Evolutionary conservation across 2,113 vertebrate species (phyloP).

Genomic region (Litocranius walleri): DNA sequence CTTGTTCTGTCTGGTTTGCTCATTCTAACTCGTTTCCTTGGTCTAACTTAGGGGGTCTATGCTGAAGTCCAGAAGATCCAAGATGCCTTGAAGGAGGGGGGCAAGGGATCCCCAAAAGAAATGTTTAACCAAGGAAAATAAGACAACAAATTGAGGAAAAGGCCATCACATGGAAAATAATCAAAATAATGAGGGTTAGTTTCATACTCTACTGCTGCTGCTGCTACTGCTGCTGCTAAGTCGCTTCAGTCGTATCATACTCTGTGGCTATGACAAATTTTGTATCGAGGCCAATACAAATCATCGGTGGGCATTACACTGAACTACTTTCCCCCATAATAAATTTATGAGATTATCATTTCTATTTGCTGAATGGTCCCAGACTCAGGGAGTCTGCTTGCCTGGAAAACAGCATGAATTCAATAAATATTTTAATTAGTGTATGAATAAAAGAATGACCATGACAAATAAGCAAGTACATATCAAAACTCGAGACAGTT

Average conservation of each 20-base stretch:
- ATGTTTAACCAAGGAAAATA: not conserved
- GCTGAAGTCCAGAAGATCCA: not conserved
- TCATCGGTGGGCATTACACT: not conserved
- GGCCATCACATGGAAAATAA: not conserved
- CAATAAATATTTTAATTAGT: conserved; percentile 34
- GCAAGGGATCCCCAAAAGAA: not conserved
- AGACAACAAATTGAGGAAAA: not conserved
- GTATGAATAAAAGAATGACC: not conserved
- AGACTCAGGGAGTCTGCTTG: not conserved
- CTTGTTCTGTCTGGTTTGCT: not conserved
- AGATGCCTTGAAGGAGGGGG: not conserved
- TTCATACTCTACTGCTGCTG: not conserved
- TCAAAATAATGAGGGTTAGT: not conserved
- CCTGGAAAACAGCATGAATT: not conserved
- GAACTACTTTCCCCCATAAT: not conserved
- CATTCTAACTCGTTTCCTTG: not conserved
- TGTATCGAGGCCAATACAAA: not conserved
- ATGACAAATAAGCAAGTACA: not conserved
- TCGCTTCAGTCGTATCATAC: not conserved
- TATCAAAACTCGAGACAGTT: not conserved
- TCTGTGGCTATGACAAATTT: not conserved
- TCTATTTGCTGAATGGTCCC: not conserved
- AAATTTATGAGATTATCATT: not conserved
- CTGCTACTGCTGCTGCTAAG: too few relatives aligned
- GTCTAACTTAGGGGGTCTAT: not conserved